Evolutionary conservation across 1,140 invertebrate genomes (phyloP).

Genomic region (Brachystomella parvula): DNA sequence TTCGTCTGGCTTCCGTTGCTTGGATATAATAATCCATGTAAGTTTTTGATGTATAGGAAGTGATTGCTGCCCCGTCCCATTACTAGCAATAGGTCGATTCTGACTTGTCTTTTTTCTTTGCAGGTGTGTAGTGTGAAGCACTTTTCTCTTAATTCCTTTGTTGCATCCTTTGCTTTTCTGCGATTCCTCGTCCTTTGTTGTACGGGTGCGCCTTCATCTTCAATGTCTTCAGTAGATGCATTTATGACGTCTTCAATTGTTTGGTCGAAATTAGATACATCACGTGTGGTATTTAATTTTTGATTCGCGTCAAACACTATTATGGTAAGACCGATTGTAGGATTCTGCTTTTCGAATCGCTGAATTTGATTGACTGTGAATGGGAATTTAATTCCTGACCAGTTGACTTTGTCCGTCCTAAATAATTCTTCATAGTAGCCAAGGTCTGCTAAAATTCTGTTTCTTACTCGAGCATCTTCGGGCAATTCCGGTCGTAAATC

Average conservation of each 20-base stretch:
- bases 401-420: not conserved
- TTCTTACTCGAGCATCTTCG: not conserved
- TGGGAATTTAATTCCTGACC: not conserved
- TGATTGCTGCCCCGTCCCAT: not conserved
- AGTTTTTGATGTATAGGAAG: not conserved
- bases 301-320: not conserved
- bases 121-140: not conserved
- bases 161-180: not conserved
- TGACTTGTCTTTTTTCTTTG: not conserved
- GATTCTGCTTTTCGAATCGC: too few relatives aligned
- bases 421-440: not conserved
- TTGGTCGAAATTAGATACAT: not conserved
- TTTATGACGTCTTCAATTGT: not conserved
- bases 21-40: not conserved
- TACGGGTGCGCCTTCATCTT: too few relatives aligned
- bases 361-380: too few relatives aligned
- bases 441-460: not conserved
- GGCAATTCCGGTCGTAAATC: not conserved
- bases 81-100: constrained; percentile 7
- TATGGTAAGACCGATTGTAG: too few relatives aligned
- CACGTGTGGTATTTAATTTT: not conserved
- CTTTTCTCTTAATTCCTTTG: not conserved
- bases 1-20: not conserved
- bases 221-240: too few relatives aligned
- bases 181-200: not conserved